Evolutionary conservation across 1,140 invertebrate species (phyloP).

Genomic region (Meloidogyne floridensis): DNA sequence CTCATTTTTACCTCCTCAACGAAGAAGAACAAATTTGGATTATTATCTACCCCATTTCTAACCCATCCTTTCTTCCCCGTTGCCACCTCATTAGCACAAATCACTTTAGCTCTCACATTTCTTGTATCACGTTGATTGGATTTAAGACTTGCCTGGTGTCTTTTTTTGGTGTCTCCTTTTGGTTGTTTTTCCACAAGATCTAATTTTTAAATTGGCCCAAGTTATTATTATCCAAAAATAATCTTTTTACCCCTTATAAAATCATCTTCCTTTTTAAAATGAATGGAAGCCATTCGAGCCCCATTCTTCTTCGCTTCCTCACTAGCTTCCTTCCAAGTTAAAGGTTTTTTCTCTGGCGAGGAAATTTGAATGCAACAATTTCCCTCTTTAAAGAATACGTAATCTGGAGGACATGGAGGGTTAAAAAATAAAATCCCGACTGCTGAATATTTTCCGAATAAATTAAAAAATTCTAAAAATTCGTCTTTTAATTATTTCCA

Average conservation of each 20-base stretch:
- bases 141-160: no score
- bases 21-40: neutral
- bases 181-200: neutral
- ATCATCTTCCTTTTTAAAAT: neutral
- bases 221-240: neutral
- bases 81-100: neutral
- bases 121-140: neutral
- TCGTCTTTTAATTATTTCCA: no score
- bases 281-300: neutral
- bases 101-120: neutral
- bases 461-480: no score
- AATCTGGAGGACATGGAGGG: neutral
- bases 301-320: neutral
- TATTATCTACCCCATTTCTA: neutral
- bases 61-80: neutral
- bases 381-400: neutral
- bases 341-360: neutral
- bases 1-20: neutral
- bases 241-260: neutral
- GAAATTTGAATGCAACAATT: neutral
- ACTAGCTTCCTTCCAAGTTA: constrained; percentile 2
- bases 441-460: no score
- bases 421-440: no score
- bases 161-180: neutral
- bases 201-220: neutral